These are phyloP conservation scores for Leucoma salicis DNA, from an alignment of 2,888 invertebrate genomes.

Conservation along the genomic window DNA sequence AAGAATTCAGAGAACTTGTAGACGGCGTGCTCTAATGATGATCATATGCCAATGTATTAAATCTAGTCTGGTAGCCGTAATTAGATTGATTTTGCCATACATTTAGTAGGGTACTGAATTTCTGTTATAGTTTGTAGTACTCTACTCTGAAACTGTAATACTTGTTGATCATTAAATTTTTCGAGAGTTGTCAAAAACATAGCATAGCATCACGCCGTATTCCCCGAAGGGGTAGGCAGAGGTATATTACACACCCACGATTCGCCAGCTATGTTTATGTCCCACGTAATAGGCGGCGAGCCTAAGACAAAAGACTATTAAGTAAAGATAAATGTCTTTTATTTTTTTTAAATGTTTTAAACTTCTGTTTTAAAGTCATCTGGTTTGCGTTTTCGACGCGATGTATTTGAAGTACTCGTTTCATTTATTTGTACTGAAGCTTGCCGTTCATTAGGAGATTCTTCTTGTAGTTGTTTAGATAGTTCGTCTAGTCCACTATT, in stretches of 20 bases:
- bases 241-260: no score
- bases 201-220: no score
- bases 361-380: conserved; percentile 10
- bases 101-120: conserved; percentile 7
- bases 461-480: not conserved
- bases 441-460: not conserved
- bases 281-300: no score
- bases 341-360: conserved; percentile 7
- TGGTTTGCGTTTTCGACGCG: conserved; percentile 8
- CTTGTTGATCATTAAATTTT: conserved; percentile 6
- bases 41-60: conserved; percentile 7
- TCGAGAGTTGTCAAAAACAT: conserved; percentile 3
- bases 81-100: conserved; percentile 7
- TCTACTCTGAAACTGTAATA: conserved; percentile 7
- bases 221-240: no score
- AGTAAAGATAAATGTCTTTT: not conserved
- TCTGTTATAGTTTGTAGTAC: conserved; percentile 9
- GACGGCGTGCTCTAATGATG: conserved; percentile 8
- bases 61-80: conserved; percentile 11
- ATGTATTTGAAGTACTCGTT: conserved; percentile 3
- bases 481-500: not conserved
- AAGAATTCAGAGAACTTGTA: conserved; percentile 3
- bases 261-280: no score
- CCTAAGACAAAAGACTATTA: no score
- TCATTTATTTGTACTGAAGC: not conserved